These are phyloP conservation scores for Drosophila subobscura DNA, from an alignment of 1,140 invertebrate genomes.

Conservation along the genomic window DNA sequence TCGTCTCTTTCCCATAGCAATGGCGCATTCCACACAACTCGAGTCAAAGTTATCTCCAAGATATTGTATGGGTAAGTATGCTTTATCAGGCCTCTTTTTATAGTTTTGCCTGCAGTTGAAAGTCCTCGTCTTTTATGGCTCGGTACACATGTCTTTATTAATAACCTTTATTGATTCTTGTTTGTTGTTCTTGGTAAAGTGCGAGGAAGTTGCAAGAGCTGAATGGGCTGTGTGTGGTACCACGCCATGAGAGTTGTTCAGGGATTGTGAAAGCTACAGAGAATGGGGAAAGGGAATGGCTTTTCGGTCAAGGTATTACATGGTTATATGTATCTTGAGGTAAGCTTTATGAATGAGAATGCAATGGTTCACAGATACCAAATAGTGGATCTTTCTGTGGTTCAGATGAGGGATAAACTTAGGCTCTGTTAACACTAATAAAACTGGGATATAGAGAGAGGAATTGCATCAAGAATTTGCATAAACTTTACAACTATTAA, in stretches of 20 bases:
- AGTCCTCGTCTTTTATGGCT: constrained; percentile 57
- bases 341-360: no score
- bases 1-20: constrained; percentile 27
- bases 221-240: constrained; percentile 17
- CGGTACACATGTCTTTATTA: constrained; percentile 77
- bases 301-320: no score
- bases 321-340: no score
- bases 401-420: no score
- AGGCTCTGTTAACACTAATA: no score
- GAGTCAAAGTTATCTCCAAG: constrained; percentile 52
- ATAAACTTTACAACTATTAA: no score
- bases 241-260: neutral
- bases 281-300: no score
- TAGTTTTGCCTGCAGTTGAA: constrained; percentile 68
- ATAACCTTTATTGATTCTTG: constrained; percentile 68
- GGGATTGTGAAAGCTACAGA: no score
- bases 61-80: constrained; percentile 48
- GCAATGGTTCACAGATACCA: no score
- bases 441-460: no score
- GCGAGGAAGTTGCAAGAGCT: constrained; percentile 33
- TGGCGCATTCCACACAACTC: constrained; percentile 60
- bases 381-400: no score
- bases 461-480: no score
- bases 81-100: constrained; percentile 36
- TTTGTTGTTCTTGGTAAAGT: constrained; percentile 44